Conservation (phyloP, 2,113 vertebrate species). For the Bufo gargarizans region DNA sequence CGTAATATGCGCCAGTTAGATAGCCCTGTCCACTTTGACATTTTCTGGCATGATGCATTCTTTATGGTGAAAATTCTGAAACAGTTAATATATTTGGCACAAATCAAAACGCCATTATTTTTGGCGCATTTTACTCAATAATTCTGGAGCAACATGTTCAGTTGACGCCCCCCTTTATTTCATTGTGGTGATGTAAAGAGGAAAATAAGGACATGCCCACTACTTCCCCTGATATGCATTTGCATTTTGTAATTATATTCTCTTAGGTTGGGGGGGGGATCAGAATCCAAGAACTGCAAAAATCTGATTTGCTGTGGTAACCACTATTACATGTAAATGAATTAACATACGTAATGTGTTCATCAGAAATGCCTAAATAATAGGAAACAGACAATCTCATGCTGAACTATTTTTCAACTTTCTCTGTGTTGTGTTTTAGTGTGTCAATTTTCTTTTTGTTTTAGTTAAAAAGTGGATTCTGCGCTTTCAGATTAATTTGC, state of each 20-base stretch:
- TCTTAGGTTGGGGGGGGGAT: not conserved
- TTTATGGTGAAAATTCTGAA: too few species aligned
- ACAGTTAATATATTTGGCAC: too few species aligned
- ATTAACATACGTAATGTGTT: not conserved
- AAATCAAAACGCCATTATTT: too few species aligned
- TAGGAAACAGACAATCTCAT: not conserved
- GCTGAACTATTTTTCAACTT: constrained; percentile 7
- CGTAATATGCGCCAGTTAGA: too few species aligned
- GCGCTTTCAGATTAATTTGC: constrained; percentile 22
- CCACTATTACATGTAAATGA: not conserved
- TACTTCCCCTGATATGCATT: not conserved
- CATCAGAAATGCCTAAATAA: constrained; percentile 18
- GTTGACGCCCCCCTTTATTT: not conserved
- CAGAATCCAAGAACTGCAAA: not conserved
- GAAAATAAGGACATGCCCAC: not conserved
- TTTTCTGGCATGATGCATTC: too few species aligned
- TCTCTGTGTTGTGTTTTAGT: not conserved
- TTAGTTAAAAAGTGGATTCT: constrained; percentile 12
- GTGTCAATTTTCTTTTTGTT: constrained; percentile 12
- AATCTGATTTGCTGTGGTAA: not conserved
- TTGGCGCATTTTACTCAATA: too few species aligned
- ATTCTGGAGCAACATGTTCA: too few species aligned
- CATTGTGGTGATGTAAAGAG: not conserved
- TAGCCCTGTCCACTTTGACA: too few species aligned
- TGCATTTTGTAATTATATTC: not conserved